A percentile compares a stretch with the other conserved stretches of the same genome.
These are phyloP conservation scores for Diaperis boleti DNA, from an alignment of 2,888 invertebrate genomes.

Conservation along the genomic window DNA sequence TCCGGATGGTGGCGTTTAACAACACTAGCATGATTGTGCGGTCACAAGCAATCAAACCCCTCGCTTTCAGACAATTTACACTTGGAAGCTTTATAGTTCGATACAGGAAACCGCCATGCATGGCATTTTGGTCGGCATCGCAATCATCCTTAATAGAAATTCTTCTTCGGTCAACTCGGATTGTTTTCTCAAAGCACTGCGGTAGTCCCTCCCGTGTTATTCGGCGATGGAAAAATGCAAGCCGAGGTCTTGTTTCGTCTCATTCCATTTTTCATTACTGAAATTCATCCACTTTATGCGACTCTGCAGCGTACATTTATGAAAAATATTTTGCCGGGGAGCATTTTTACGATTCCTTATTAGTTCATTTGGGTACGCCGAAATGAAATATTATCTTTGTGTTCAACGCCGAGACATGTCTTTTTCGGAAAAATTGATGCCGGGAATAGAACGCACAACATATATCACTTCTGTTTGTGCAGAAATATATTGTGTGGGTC, in stretches of 20 bases:
- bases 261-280: conserved; percentile 16
- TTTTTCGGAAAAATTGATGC: no score
- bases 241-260: conserved; percentile 1
- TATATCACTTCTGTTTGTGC: no score
- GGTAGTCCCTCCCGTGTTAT: not conserved
- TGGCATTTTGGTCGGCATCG: conserved; percentile 30
- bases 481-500: no score
- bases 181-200: conserved; percentile 26
- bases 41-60: conserved; percentile 62
- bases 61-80: conserved; percentile 58
- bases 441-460: no score
- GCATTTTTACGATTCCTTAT: conserved; percentile 8
- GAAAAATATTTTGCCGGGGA: conserved; percentile 18
- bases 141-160: conserved; percentile 38
- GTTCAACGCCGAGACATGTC: not conserved
- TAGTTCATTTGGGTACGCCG: conserved; percentile 20
- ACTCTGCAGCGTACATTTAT: conserved; percentile 12
- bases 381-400: conserved; percentile 25
- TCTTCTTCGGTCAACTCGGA: conserved; percentile 33
- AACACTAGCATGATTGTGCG: conserved; percentile 62
- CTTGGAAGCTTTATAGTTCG: conserved; percentile 45
- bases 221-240: conserved; percentile 6
- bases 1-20: conserved; percentile 58
- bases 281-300: conserved; percentile 11
- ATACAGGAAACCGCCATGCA: conserved; percentile 37